Conservation (phyloP, 2,113 vertebrate species). For the Rattus norvegicus region DNA sequence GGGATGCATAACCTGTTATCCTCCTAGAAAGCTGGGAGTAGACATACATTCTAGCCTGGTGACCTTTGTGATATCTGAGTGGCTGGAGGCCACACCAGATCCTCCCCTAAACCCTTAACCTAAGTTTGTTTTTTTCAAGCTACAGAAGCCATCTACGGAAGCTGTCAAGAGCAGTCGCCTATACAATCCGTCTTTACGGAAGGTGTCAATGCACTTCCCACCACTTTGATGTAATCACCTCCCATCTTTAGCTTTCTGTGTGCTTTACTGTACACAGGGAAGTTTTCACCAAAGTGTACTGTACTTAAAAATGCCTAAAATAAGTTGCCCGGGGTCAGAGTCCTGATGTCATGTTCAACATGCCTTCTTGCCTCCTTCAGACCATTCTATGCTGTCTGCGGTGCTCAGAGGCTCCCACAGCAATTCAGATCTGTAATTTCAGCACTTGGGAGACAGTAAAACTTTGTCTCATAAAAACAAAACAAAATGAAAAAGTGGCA, state of each 20-base stretch:
- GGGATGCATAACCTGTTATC: neutral
- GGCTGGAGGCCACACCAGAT: neutral
- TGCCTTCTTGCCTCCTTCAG: neutral
- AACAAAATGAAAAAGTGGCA: neutral
- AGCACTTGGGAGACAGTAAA: neutral
- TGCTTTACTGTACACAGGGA: neutral
- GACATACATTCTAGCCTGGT: neutral
- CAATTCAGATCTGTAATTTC: neutral
- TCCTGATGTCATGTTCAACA: neutral
- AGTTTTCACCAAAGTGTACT: neutral
- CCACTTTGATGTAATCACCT: neutral
- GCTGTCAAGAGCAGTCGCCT: neutral
- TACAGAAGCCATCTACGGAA: neutral
- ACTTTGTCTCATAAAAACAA: neutral
- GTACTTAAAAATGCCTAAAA: neutral
- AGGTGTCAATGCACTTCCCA: neutral
- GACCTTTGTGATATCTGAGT: neutral
- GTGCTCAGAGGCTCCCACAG: too few relatives aligned
- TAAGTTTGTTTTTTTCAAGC: neutral
- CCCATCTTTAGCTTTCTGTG: neutral
- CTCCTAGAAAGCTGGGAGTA: neutral
- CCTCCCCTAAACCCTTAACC: neutral
- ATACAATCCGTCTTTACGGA: too few relatives aligned
- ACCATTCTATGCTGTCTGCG: neutral
- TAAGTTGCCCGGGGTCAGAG: neutral